phyloP scores from a whole-genome alignment of 1,140 invertebrate genomes.

The Delia radicum region DNA sequence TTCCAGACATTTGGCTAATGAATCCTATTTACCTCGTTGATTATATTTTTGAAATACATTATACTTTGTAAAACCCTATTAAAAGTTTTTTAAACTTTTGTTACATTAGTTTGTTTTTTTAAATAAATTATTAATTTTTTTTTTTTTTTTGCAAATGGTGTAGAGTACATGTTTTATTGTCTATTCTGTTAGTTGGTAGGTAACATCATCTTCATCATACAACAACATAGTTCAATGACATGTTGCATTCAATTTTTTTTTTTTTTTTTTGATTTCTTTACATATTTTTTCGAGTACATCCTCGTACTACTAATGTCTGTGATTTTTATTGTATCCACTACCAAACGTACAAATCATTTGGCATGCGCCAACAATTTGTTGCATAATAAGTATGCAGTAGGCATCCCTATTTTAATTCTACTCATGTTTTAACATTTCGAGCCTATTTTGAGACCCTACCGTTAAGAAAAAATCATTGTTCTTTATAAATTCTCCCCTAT shows the following conservation, averaged over 20 bases:
- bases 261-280: background rate
- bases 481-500: background rate
- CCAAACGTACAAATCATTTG: constrained; percentile 12
- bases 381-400: background rate
- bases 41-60: too few species aligned
- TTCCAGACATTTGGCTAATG: too few species aligned
- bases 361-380: background rate
- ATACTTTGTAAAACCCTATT: too few species aligned
- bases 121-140: background rate
- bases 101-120: background rate
- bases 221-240: background rate
- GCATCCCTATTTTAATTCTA: background rate
- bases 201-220: background rate
- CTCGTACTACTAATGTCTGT: background rate
- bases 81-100: too few species aligned
- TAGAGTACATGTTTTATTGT: too few species aligned
- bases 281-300: background rate
- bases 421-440: background rate
- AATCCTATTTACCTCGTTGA: too few species aligned
- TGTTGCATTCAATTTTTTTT: background rate
- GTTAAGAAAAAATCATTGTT: too few species aligned
- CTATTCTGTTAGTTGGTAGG: background rate
- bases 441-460: background rate
- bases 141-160: background rate
- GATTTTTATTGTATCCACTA: background rate